Base-by-base conservation (phyloP, 53 echinoderm and acorn worm species). In the Mesocentrotus franciscanus region DNA sequence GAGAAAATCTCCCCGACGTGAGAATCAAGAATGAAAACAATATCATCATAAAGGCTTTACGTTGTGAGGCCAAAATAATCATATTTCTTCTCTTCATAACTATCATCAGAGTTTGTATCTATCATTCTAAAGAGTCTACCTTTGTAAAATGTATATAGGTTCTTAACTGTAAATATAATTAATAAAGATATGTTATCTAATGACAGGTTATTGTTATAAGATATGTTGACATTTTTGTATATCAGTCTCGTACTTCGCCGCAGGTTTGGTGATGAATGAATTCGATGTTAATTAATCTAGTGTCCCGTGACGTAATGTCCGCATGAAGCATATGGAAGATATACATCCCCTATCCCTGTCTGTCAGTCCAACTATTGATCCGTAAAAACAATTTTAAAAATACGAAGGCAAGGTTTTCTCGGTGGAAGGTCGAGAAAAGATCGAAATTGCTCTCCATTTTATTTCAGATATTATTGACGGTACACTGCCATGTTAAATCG, bases 1-100 rank as follows among this genome's bases (percentile, higher is more conserved):
- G 96, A 96, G 75, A 96, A 96, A 79, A 95, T 96, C 9, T 95
- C 96, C n/a, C 96, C 96, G 12, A 96, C 96, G 32, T 96, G 95
- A 96, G n/a, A 29, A 39, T 81, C 5, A 33, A 11, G 9, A 22
- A 81, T 81, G 36, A 81, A 27, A 81, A 39, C 1, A 11, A 42
- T 42, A 14, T 42, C 18, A 8, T 81, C 81, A 5, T 22, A 39
- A 18, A 13, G 42, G 18, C 6, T 81, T 42, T 1, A 81, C 18
- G 42, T 20, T 20, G 39, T 17, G 17, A 42, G 42, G 36, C 81
- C 81, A 27, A 16, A 36, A 29, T 16, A 36, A 42, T 81, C 33
- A 81, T 39, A 81, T 36, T 33, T 81, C 8, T 74, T 81, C 12
- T 42, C 42, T 81, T 42, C 81, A 36, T 81, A 0, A 68, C 32